Base-by-base conservation (phyloP, 2,888 invertebrate genomes). In the Phlogophora meticulosa region DNA sequence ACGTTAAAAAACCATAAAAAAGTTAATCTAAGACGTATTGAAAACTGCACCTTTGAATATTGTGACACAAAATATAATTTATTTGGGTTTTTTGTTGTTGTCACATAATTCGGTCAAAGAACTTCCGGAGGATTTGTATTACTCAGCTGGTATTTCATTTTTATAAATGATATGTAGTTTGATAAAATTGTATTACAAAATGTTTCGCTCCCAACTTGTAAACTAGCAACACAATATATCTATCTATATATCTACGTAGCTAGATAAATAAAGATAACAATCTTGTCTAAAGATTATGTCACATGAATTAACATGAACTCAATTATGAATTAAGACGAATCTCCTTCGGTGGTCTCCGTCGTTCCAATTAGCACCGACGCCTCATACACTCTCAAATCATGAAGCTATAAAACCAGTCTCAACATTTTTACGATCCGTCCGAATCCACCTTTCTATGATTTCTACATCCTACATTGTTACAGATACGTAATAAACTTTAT, bases 321-420 rank as follows among this genome's bases (percentile, higher is more conserved):
- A 78, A 83, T 84, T 86, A 77, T 68, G 75, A 70, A 81, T 86
- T 77, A 82, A 84, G 76, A 78, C 67, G 73, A 80, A 67, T 75
- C 94, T 74, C 84, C 93, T 86, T 87, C 83, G 94, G 94, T 94
- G 94, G 94, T 94, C 94, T 66, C 85, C 77, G 71, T 82, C 80
- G 76, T 75, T 80, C 87, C 91, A 92, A 94, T 94, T 94, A 94
- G 88, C 89, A 91, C 91, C 84, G 72, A 83, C 85, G 86, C 82
- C 84, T 87, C 79, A 84, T 85, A 87, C 84, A 83, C 85, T 87
- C 82, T 87, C 78, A 76, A 85, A 87, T 85, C 78, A 82, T 83
- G 82, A 82, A 80, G 80, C 80, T 64, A 89, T 91, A 89, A 92
- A 92, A 89, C 85, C 73, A 73, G 76, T 85, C 79, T 73, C 65